Percentiles rank a stretch among this genome's conserved stretches.
Conservation (phyloP, 2,888 invertebrate genomes). For the Perizoma flavofasciatum region DNA sequence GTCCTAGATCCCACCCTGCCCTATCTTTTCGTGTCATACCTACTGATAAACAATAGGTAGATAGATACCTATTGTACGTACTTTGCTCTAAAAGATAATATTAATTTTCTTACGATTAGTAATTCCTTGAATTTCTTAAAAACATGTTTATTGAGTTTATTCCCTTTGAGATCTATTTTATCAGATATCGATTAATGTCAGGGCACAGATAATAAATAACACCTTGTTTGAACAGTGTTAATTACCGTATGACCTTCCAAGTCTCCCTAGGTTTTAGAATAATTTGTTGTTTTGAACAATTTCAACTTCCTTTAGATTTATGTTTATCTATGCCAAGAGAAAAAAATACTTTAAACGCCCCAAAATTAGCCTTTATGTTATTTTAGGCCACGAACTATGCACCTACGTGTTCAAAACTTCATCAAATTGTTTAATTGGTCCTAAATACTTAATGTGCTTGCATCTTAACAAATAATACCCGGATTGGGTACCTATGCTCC, state of each 20-base stretch:
- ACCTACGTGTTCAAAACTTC: no score
- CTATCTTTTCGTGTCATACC: constrained; percentile 28
- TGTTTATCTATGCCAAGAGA: no score
- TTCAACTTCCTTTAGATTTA: no score
- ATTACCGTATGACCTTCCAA: constrained; percentile 20
- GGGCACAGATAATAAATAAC: constrained; percentile 42
- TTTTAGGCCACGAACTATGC: no score
- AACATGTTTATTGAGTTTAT: constrained; percentile 37
- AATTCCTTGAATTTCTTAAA: constrained; percentile 44
- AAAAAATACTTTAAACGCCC: no score
- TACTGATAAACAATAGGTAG: constrained; percentile 26
- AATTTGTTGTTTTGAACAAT: neutral
- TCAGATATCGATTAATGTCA: constrained; percentile 65
- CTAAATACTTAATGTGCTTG: no score
- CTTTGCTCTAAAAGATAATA: constrained; percentile 50
- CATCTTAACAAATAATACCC: no score
- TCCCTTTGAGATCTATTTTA: constrained; percentile 43
- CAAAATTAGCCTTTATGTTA: no score
- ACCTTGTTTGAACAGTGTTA: constrained; percentile 19
- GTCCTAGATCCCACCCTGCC: constrained; percentile 16
- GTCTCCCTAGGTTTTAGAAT: neutral
- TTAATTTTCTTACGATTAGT: constrained; percentile 37
- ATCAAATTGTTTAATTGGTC: no score
- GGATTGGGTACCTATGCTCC: no score
- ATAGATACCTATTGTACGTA: constrained; percentile 21